Percentiles rank a stretch among this genome's conserved stretches.
Conservation (phyloP, 2,797 vertebrate species). For the Ceryle rudis region DNA sequence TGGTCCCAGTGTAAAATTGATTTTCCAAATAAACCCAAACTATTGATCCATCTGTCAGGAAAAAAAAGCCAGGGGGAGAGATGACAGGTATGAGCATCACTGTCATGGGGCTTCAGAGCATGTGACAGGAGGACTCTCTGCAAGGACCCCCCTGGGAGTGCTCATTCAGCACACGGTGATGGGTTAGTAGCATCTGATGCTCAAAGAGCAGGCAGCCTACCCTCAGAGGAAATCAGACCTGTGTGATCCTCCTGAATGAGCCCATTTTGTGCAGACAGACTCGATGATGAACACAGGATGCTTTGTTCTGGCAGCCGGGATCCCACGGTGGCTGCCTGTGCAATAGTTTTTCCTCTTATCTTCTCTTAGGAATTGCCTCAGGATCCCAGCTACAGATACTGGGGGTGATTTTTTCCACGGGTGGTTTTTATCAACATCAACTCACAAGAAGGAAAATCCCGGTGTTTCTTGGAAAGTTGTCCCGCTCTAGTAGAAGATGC, state of each 20-base stretch:
- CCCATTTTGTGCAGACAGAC: background rate
- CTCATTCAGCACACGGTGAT: rapidly evolving
- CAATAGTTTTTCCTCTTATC: background rate
- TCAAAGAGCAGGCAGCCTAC: rapidly evolving
- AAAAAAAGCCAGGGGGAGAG: background rate
- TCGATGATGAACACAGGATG: background rate
- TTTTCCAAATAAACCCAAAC: background rate
- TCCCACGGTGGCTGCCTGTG: background rate
- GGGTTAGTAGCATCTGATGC: background rate
- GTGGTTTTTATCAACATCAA: background rate
- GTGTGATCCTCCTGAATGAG: background rate
- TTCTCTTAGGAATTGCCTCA: background rate
- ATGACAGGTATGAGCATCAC: rapidly evolving
- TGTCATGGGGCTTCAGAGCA: background rate
- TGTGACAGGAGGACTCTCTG: background rate
- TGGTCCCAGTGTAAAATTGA: background rate
- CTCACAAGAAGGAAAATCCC: background rate
- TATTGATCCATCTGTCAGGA: background rate
- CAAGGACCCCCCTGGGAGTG: background rate
- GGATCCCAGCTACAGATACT: background rate
- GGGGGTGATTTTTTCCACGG: background rate
- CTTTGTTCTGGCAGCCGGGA: background rate
- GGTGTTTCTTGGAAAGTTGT: background rate
- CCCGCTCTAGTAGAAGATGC: background rate
- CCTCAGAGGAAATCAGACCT: background rate